A percentile compares a stretch with the other conserved stretches of the same genome.
phyloP scores from a whole-genome alignment of 2,888 invertebrate species.

The Erebia palarica region DNA sequence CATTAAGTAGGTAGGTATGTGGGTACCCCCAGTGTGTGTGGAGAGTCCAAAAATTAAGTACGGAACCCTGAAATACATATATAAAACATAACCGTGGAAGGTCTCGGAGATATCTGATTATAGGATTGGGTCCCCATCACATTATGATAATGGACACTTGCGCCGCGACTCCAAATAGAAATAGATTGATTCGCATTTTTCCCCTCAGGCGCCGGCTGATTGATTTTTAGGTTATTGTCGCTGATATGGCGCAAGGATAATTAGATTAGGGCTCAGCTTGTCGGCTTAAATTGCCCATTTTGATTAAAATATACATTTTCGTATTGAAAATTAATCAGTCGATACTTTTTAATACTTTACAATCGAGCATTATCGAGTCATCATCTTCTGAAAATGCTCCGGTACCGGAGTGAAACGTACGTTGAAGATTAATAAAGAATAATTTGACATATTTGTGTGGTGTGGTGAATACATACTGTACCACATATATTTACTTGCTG shows the following conservation, averaged over 20 bases:
- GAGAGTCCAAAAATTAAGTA: neutral
- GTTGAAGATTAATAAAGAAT: no score
- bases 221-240: constrained; percentile 52
- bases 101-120: constrained; percentile 70
- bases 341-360: no score
- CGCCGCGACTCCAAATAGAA: constrained; percentile 67
- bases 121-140: constrained; percentile 71
- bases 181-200: constrained; percentile 76
- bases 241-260: constrained; percentile 32
- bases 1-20: no score
- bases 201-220: constrained; percentile 54
- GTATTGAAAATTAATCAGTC: no score
- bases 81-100: constrained; percentile 60
- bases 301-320: neutral
- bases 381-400: no score
- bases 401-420: no score
- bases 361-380: no score
- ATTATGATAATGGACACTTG: constrained; percentile 73
- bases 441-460: no score
- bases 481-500: no score
- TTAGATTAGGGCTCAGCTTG: constrained; percentile 23
- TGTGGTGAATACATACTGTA: no score
- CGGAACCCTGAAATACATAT: constrained; percentile 51
- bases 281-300: constrained; percentile 7
- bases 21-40: neutral